phyloP scores from a whole-genome alignment of 2,797 vertebrate genomes.

The Neoniphon sammara region DNA sequence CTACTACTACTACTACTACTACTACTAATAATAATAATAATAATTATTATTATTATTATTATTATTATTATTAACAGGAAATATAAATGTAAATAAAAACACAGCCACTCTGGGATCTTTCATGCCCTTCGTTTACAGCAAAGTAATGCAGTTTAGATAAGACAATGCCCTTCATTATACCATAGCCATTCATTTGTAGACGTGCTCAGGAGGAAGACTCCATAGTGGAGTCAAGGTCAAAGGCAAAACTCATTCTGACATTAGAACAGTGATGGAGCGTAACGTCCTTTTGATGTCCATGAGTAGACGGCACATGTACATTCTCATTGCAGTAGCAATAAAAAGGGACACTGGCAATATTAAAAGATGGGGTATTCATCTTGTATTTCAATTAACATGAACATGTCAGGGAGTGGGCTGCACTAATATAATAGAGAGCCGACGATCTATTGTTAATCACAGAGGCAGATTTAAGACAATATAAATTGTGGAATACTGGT shows the following conservation, averaged over 20 bases:
- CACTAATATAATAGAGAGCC: conserved; percentile 50
- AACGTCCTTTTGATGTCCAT: conserved; percentile 65
- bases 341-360: conserved; percentile 62
- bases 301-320: conserved; percentile 55
- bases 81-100: too few species aligned
- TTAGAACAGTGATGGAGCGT: conserved; percentile 68
- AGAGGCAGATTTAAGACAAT: conserved; percentile 18
- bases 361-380: conserved; percentile 63
- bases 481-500: conserved; percentile 16
- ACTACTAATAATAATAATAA: too few species aligned
- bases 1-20: too few species aligned
- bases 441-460: conserved; percentile 29
- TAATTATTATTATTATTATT: neutral
- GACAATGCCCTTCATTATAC: conserved; percentile 21
- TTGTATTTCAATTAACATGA: conserved; percentile 53
- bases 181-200: conserved; percentile 4
- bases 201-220: conserved; percentile 17
- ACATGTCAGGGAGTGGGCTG: conserved; percentile 33
- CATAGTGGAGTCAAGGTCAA: conserved; percentile 69
- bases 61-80: too few species aligned
- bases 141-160: neutral
- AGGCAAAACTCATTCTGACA: conserved; percentile 56
- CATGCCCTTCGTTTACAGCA: neutral
- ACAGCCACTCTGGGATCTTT: neutral
- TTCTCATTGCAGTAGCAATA: conserved; percentile 62